Evolutionary conservation across 2,113 vertebrate species (phyloP).

Genomic region (Callipepla squamata): DNA sequence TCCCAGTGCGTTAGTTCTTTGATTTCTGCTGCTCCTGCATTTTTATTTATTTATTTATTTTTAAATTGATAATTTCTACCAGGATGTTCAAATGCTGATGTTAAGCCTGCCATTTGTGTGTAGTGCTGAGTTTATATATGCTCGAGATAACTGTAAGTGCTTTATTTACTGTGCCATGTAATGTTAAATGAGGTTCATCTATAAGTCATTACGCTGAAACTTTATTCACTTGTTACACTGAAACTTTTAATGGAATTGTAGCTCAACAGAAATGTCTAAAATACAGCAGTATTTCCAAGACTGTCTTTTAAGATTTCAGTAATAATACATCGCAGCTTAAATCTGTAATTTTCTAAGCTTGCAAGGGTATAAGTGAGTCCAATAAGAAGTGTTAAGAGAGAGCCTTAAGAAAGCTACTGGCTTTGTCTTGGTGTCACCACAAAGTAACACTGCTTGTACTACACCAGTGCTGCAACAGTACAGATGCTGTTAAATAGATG

Average conservation of each 20-base stretch:
- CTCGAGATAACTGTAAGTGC: background rate
- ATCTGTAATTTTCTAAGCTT: background rate
- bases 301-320: background rate
- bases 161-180: background rate
- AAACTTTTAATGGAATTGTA: background rate
- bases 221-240: background rate
- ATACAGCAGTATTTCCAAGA: background rate
- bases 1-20: background rate
- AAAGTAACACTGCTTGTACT: background rate
- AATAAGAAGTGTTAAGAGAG: background rate
- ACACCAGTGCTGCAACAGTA: background rate
- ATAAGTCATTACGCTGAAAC: background rate
- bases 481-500: constrained; percentile 18
- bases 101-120: background rate
- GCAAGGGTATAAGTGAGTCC: background rate
- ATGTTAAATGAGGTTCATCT: constrained; percentile 40
- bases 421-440: background rate
- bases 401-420: background rate
- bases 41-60: background rate
- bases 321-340: background rate
- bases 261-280: background rate
- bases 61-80: background rate
- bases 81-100: background rate
- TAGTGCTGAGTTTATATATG: background rate
- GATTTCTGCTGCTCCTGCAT: background rate